Percentiles rank a stretch among this genome's conserved stretches.
These are phyloP conservation scores for Chunga burmeisteri DNA, from an alignment of 2,113 vertebrate genomes.

Conservation along the genomic window DNA sequence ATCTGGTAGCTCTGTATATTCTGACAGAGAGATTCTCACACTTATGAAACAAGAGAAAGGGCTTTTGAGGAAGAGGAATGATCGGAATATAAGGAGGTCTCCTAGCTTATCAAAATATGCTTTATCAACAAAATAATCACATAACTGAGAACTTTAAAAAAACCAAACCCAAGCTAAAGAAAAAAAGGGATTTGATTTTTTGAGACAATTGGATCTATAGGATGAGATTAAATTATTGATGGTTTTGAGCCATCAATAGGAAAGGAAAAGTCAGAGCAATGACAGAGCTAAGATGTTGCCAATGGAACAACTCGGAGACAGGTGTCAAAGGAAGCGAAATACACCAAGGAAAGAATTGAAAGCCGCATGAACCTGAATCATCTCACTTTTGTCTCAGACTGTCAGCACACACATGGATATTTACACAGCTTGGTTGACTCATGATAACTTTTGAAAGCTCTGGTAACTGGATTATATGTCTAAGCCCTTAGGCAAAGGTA, in stretches of 20 bases:
- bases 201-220: neutral
- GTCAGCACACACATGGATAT: neutral
- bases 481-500: neutral
- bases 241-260: neutral
- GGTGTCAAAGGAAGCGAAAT: slow-evolving; percentile 7
- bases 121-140: neutral
- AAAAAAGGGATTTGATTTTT: neutral
- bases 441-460: neutral
- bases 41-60: neutral
- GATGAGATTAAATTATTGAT: neutral
- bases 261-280: neutral
- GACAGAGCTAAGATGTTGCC: neutral
- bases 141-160: neutral
- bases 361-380: neutral
- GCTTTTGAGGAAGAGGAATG: slow-evolving; percentile 21
- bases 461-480: neutral
- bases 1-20: slow-evolving; percentile 33
- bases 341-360: neutral
- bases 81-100: neutral
- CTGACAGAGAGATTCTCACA: slow-evolving; percentile 12
- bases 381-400: neutral
- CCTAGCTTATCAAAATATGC: neutral
- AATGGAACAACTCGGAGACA: neutral
- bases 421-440: neutral
- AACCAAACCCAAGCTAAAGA: neutral